Percentiles rank a stretch among this genome's conserved stretches.
Conservation (phyloP, 2,113 vertebrate species). For the Rhabdomys dilectus region DNA sequence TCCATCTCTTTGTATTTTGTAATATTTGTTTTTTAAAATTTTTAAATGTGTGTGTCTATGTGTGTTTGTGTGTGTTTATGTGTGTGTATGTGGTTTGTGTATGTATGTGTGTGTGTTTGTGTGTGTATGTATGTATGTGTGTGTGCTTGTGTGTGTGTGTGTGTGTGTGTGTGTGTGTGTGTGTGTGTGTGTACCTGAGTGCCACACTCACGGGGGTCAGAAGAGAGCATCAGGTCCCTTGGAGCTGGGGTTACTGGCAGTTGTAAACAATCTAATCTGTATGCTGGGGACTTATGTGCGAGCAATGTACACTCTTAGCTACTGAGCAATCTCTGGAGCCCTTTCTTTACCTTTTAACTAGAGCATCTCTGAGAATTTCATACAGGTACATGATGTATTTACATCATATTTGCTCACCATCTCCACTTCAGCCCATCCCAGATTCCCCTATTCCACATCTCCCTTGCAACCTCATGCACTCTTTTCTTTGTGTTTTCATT, state of each 20-base stretch:
- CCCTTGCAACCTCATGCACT: not conserved
- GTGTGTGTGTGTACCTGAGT: not conserved
- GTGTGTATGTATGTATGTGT: not conserved
- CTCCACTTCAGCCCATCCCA: not conserved
- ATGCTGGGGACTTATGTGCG: not conserved
- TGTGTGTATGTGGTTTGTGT: no score
- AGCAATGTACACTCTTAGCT: not conserved
- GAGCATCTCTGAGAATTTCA: not conserved
- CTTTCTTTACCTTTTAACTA: not conserved
- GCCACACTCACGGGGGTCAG: not conserved
- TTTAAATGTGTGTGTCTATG: not conserved
- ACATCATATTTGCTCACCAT: not conserved
- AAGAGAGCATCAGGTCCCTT: not conserved
- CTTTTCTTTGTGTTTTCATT: not conserved
- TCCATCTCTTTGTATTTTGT: not conserved
- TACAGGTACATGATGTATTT: not conserved
- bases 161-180: not conserved
- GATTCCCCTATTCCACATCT: not conserved
- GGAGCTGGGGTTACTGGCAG: not conserved
- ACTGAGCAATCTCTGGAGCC: not conserved
- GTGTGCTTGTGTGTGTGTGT: not conserved
- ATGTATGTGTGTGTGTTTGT: not conserved
- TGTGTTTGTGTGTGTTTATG: not conserved
- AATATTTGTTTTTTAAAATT: not conserved
- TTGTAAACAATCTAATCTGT: not conserved